Evolutionary conservation across 2,113 vertebrate genomes (phyloP).

Genomic region (Siniperca chuatsi): DNA sequence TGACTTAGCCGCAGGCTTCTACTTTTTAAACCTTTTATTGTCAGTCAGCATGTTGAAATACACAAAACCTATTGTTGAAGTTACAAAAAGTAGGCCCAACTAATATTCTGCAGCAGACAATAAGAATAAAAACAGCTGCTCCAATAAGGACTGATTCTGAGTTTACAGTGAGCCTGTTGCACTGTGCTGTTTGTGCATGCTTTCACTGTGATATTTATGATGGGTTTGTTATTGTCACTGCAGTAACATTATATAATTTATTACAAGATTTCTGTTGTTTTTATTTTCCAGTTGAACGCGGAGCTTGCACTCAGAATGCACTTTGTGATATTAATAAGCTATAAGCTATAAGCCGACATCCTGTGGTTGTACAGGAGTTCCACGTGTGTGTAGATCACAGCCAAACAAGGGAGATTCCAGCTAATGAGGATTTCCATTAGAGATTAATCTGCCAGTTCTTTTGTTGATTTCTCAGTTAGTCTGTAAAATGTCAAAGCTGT

Average conservation of each 20-base stretch:
- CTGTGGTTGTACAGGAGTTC: slow-evolving; percentile 29
- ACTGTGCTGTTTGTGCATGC: neutral
- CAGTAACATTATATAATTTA: neutral
- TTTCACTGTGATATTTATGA: neutral
- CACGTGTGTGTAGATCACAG: neutral
- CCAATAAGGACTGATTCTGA: neutral
- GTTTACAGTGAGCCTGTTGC: neutral
- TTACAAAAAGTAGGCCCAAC: neutral
- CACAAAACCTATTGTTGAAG: neutral
- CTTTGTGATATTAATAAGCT: slow-evolving; percentile 16
- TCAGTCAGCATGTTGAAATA: slow-evolving; percentile 15
- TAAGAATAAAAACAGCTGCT: neutral
- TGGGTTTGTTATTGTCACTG: neutral
- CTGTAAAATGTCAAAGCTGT: neutral
- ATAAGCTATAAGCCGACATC: slow-evolving; percentile 10
- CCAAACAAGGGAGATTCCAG: neutral
- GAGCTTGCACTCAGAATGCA: slow-evolving; percentile 7
- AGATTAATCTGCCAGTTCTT: neutral
- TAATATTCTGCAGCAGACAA: neutral
- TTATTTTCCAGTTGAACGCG: neutral
- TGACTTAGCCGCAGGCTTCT: slow-evolving; percentile 32
- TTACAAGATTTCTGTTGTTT: neutral
- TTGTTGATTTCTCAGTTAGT: neutral
- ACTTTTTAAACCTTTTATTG: slow-evolving; percentile 2
- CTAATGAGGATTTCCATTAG: neutral